These are phyloP conservation scores for Cyaniris semiargus DNA, from an alignment of 2,888 invertebrate genomes.

Conservation along the genomic window DNA sequence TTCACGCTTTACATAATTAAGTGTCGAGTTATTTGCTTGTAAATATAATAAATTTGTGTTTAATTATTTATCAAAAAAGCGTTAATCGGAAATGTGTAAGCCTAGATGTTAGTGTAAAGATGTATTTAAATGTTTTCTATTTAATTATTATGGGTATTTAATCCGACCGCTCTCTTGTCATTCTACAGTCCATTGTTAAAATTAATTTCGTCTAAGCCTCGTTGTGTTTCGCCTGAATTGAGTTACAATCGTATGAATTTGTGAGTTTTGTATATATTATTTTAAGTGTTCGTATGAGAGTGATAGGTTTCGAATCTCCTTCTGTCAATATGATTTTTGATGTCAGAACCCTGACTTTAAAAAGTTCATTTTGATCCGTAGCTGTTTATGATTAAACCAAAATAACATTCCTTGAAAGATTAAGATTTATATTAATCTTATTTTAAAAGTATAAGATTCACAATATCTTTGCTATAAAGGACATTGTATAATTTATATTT, in stretches of 20 bases:
- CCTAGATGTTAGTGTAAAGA: slow-evolving; percentile 79
- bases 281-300: slow-evolving; percentile 75
- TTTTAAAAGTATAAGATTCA: slow-evolving; percentile 31
- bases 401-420: slow-evolving; percentile 32
- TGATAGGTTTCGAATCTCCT: slow-evolving; percentile 78
- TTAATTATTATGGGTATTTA: slow-evolving; percentile 77
- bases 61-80: slow-evolving; percentile 78
- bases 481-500: slow-evolving; percentile 59
- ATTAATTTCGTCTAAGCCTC: slow-evolving; percentile 57
- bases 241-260: slow-evolving; percentile 69
- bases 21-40: slow-evolving; percentile 77
- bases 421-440: slow-evolving; percentile 28
- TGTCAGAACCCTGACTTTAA: slow-evolving; percentile 44
- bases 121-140: slow-evolving; percentile 79
- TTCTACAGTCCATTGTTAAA: slow-evolving; percentile 64
- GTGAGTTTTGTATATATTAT: slow-evolving; percentile 78
- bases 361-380: slow-evolving; percentile 30
- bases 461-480: slow-evolving; percentile 47
- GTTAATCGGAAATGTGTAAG: slow-evolving; percentile 74
- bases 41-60: slow-evolving; percentile 75
- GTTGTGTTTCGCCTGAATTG: slow-evolving; percentile 47
- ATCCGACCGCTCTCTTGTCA: slow-evolving; percentile 78
- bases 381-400: slow-evolving; percentile 32
- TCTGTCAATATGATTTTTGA: slow-evolving; percentile 58
- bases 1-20: slow-evolving; percentile 76